Evolutionary conservation across 2,113 vertebrate species (phyloP), one percentile per base, ranked within the genome.

Genomic region (Oryzias woworae): DNA sequence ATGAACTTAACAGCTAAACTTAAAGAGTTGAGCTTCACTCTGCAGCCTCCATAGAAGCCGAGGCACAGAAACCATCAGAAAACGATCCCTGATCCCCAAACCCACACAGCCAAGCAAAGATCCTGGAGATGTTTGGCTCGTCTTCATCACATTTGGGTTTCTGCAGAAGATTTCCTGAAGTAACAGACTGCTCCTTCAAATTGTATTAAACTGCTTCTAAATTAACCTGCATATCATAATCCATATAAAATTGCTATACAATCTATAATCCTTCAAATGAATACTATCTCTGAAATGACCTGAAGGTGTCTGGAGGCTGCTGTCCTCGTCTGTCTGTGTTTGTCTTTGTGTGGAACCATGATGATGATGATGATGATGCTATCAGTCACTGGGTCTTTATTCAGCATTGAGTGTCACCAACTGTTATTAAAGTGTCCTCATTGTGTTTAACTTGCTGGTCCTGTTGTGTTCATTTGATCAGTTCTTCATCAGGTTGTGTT

Each of bases 241-340:
- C 78, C 62, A 23, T 83, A 82, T 87, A 79, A 86, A 82, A 79
- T 78, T 73, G 81, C 85, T 78, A 80, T 83, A 86, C 76, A 75
- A 89, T 81, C 78, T 89, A 88, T 88, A 87, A 82, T 73, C 78
- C 62, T 66, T 82, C 78, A 10, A 24, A 71, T 78, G 62, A 62
- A 62, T 86, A 82, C 77, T 83, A 69, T 83, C 70, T 88, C 73
- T 85, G 72, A 80, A 78, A 84, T 90, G 87, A 79, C 81, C 87
- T 88, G 71, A 75, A 53, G 23, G 50, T 12, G 46, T 63, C 54
- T 79, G 42, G 58, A 53, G 70, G 57, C 46, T 65, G 62, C 24
- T 73, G 55, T 73, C 80, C 47, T 18, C 46, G 36, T 16, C n/a
- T 64, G 58, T 66, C 50, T 18, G 46, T 17, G n/a, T 59, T 20